Conservation (phyloP, 2,113 vertebrate species). For the Indri indri region DNA sequence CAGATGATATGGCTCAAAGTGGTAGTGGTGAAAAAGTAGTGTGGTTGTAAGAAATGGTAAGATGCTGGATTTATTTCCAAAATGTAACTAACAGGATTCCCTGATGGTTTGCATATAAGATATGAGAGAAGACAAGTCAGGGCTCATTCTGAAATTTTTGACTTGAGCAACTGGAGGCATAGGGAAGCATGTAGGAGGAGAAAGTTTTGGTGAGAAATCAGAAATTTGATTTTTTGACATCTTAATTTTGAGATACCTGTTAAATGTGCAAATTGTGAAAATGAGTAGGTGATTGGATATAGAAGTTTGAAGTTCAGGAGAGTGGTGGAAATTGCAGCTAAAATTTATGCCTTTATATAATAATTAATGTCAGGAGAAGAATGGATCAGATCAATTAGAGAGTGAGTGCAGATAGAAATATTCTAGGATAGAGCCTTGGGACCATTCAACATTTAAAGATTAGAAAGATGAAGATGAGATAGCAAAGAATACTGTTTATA, state of each 20-base stretch:
- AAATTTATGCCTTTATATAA: neutral
- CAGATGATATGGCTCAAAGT: neutral
- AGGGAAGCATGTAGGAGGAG: neutral
- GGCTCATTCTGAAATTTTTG: neutral
- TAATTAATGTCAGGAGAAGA: neutral
- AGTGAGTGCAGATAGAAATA: neutral
- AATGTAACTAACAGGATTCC: neutral
- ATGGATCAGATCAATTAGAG: neutral
- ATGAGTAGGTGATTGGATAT: neutral
- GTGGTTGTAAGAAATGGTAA: neutral
- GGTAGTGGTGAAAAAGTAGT: neutral
- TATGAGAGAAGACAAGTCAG: neutral
- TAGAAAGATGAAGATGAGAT: neutral
- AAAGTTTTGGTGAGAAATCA: neutral
- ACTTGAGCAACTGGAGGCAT: neutral
- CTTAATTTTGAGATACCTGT: neutral
- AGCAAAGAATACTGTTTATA: neutral
- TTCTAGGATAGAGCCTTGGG: neutral
- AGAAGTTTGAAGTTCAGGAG: neutral
- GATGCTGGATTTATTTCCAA: neutral
- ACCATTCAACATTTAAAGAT: neutral
- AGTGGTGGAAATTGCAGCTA: neutral
- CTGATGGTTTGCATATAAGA: neutral
- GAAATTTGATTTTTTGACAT: slow-evolving; percentile 6
- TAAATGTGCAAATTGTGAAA: neutral